A percentile compares a stretch with the other conserved stretches of the same genome.
Evolutionary conservation across 2,113 vertebrate species (phyloP).

Genomic region (Phalacrocorax carbo): DNA sequence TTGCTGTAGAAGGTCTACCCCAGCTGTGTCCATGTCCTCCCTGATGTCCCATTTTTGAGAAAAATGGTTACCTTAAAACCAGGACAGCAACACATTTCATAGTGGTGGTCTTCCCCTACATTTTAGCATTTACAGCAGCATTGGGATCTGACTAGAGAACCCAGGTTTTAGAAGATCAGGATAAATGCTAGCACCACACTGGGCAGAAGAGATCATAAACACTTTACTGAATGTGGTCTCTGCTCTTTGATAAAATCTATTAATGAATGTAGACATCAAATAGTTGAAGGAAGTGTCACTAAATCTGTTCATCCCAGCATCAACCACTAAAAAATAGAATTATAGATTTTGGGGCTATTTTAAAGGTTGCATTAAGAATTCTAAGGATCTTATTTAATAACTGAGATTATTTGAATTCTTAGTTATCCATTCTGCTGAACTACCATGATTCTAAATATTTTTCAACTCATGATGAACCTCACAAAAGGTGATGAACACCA

Average conservation of each 20-base stretch:
- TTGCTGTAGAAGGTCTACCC: neutral
- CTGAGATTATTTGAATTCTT: neutral
- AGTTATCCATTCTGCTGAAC: neutral
- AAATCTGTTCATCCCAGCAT: neutral
- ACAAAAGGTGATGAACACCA: neutral
- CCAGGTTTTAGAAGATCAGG: neutral
- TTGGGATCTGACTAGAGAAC: neutral
- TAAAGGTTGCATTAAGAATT: neutral
- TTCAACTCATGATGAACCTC: neutral
- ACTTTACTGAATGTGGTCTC: neutral
- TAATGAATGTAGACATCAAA: neutral
- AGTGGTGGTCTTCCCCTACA: constrained; percentile 2
- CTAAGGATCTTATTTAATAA: neutral
- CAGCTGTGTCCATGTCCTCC: neutral
- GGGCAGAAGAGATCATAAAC: neutral
- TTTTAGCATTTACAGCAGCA: constrained; percentile 22
- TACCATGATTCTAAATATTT: neutral
- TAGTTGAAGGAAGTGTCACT: neutral
- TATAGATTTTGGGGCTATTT: neutral
- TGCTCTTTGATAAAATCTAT: neutral
- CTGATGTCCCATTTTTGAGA: neutral
- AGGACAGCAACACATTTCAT: neutral
- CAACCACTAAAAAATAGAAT: neutral
- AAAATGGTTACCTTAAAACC: constrained; percentile 14
- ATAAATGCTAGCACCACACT: neutral